Evolutionary conservation across 2,113 vertebrate genomes (phyloP).

Genomic region (Chloroceryle aenea): DNA sequence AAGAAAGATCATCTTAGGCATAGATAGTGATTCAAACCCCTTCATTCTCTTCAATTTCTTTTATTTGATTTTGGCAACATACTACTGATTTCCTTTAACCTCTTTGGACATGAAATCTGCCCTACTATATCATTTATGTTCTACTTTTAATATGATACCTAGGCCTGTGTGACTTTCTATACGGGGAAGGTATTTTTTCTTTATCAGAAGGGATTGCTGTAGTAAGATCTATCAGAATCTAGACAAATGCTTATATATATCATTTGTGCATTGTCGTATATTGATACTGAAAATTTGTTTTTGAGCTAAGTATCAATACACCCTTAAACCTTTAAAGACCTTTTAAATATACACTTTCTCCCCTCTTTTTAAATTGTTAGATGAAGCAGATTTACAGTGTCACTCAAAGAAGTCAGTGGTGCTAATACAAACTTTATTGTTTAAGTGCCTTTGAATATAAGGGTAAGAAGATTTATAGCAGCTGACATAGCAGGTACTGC

Average conservation of each 20-base stretch:
- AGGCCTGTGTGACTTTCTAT: not conserved
- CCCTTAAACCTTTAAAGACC: not conserved
- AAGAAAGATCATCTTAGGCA: not conserved
- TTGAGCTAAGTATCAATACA: not conserved
- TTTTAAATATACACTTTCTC: not conserved
- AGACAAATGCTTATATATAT: not conserved
- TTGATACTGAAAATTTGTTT: not conserved
- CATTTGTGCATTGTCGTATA: not conserved
- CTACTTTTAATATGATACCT: not conserved
- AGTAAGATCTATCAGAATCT: not conserved
- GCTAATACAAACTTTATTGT: not conserved
- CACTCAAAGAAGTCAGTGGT: not conserved
- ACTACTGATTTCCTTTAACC: not conserved
- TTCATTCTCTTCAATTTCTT: not conserved
- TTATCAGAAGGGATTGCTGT: not conserved
- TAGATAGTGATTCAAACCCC: rapidly evolving
- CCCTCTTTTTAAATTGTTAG: not conserved
- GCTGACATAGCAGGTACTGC: not conserved
- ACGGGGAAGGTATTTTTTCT: not conserved
- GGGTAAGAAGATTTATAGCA: not conserved
- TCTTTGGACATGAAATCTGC: not conserved
- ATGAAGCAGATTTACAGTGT: not conserved
- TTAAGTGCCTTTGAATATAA: not conserved
- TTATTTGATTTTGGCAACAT: not conserved
- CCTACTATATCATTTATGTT: not conserved